Evolutionary conservation across 2,888 invertebrate species (phyloP).

Genomic region (Nomada hirtipes): DNA sequence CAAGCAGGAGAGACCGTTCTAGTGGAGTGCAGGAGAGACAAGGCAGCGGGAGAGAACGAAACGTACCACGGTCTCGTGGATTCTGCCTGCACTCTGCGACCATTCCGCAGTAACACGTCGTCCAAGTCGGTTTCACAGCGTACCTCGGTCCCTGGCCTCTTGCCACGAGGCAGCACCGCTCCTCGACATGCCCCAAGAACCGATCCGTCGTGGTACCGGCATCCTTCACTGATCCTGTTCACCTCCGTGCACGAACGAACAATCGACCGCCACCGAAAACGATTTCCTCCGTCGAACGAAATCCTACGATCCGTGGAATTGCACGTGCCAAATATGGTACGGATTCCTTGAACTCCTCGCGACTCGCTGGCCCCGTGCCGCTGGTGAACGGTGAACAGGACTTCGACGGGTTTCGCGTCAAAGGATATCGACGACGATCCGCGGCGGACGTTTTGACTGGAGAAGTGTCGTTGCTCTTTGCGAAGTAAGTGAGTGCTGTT

Average conservation of each 20-base stretch:
- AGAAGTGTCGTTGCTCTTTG: not conserved
- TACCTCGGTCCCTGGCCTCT: constrained; percentile 54
- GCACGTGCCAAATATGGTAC: constrained; percentile 52
- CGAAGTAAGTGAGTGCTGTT: not conserved
- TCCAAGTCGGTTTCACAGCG: constrained; percentile 68
- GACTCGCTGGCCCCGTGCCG: not conserved
- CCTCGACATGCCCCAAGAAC: constrained; percentile 37
- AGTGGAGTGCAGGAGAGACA: constrained; percentile 49
- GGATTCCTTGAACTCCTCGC: constrained; percentile 9
- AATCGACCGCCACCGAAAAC: not conserved
- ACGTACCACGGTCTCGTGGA: constrained; percentile 70
- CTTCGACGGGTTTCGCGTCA: constrained; percentile 1
- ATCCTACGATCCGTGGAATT: constrained; percentile 13
- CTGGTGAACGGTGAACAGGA: constrained; percentile 49
- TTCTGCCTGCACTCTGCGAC: constrained; percentile 68
- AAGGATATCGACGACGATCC: constrained; percentile 2
- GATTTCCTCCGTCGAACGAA: not conserved
- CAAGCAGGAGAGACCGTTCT: constrained; percentile 51
- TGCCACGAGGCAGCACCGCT: constrained; percentile 60
- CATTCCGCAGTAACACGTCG: constrained; percentile 72
- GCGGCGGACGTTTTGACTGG: not conserved
- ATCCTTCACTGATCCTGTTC: not conserved
- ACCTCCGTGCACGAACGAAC: too few relatives aligned
- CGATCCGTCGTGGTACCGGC: constrained; percentile 10
- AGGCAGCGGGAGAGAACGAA: constrained; percentile 58